Base-by-base conservation (phyloP, 2,888 invertebrate species). In the Eilema caniola region DNA sequence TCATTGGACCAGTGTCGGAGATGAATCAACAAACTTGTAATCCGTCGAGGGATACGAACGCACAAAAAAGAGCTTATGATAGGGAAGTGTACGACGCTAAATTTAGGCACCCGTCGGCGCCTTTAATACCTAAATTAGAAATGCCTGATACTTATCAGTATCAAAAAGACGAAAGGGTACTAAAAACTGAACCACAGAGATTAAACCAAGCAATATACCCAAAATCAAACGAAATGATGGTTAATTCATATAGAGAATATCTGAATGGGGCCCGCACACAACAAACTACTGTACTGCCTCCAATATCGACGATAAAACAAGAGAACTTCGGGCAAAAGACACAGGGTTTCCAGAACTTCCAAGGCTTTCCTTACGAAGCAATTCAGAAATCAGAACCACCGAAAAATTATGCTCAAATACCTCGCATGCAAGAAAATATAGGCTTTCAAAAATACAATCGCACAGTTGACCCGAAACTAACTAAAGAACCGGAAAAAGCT, bases 1-100 rank as follows among this genome's bases (percentile, higher is more conserved):
- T 95, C 71, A 94, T 95, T 83, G 95, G 95, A 88, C 95, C 95
- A 83, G 95, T 95, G 79, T 95, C 95, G 68, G 95, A 95, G 84
- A 93, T 93, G 86, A 95, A 95, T 80, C 94, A 94, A 88, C 94
- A 93, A 86, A 92, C 92, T 78, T 90, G 91, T 87, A 88, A 89
- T 70, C 82, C 91, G 64, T 75, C 90, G 75, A 88, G 89, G 74
- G 92, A 93, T 75, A 89, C 89, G 24, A 93, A 88, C 89, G 91
- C 93, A 92, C 94, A 94, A 92, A 93, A 86, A 80, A 89, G 88
- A 88, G 81, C 88, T 88, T 93, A 90, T 83, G 93, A 94, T 80
- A 92, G 89, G 76, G 95, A 93, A 86, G 84, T 87, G 57, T 92
- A 92, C 77, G 95, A 95, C 78, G 87, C 92, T 20, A 95, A 94